These are phyloP conservation scores for Trochalopteron elliotii DNA, from an alignment of 2,113 vertebrate species.

Conservation along the genomic window DNA sequence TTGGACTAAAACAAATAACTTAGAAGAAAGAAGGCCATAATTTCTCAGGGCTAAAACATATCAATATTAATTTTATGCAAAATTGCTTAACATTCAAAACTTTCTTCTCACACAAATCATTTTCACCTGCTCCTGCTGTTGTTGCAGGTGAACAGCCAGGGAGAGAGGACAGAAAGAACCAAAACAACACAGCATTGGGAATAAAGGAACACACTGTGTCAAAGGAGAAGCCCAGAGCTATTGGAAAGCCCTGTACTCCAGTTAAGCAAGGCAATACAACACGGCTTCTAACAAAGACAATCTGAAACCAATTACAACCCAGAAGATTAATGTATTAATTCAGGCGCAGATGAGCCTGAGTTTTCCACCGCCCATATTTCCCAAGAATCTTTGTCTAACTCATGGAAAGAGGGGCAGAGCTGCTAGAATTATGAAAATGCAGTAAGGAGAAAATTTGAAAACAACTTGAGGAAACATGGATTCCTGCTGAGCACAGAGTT, in stretches of 20 bases:
- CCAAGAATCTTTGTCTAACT: not conserved
- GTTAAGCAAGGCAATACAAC: not conserved
- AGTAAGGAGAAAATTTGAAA: slow-evolving; percentile 4
- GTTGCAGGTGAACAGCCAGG: not conserved
- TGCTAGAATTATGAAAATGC: not conserved
- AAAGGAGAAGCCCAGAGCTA: not conserved
- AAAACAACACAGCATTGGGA: fast-evolving
- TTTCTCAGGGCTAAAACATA: not conserved
- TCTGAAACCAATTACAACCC: not conserved
- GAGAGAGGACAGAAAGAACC: not conserved
- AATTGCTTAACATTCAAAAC: not conserved
- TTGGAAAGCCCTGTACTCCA: not conserved
- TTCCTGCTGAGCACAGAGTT: not conserved
- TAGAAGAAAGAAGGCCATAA: not conserved
- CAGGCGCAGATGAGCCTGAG: not conserved
- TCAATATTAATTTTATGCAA: not conserved
- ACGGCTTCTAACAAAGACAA: not conserved
- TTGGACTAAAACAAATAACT: not conserved
- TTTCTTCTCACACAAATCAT: not conserved
- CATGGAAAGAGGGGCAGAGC: not conserved
- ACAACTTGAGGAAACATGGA: not conserved
- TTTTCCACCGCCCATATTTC: not conserved
- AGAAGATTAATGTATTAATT: not conserved
- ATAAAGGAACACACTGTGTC: not conserved
- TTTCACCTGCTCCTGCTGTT: not conserved